These are phyloP conservation scores for Drosophila monieri DNA, from an alignment of 2,888 invertebrate species.

Conservation along the genomic window DNA sequence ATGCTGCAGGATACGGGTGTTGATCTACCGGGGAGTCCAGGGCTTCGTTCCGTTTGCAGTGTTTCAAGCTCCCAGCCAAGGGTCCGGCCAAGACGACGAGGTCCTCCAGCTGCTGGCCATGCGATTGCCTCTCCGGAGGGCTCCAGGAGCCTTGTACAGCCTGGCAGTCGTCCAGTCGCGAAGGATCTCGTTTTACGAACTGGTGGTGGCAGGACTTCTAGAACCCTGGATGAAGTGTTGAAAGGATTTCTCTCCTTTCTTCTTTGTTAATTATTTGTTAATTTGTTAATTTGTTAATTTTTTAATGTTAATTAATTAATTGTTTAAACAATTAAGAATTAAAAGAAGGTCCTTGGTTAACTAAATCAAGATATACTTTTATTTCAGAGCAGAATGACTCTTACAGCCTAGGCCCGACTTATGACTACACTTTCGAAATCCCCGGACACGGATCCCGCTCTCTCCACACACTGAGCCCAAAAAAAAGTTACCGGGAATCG, in stretches of 20 bases:
- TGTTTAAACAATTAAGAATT: not conserved
- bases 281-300: not conserved
- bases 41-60: conserved; percentile 81
- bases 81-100: not conserved
- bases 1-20: conserved; percentile 69
- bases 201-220: conserved; percentile 66
- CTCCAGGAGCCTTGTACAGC: conserved; percentile 53
- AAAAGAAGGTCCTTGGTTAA: too few relatives aligned
- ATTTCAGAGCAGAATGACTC: conserved; percentile 53
- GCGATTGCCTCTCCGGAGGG: conserved; percentile 35
- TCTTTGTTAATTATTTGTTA: not conserved
- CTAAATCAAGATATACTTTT: conserved; percentile 23
- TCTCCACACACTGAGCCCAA: not conserved
- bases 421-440: conserved; percentile 50
- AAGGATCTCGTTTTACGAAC: conserved; percentile 73
- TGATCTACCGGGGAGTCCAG: conserved; percentile 81
- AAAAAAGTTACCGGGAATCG: not conserved
- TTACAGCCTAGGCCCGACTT: conserved; percentile 67
- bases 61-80: conserved; percentile 41
- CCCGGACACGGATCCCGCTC: conserved; percentile 10
- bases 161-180: conserved; percentile 60
- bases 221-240: conserved; percentile 59
- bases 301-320: not conserved
- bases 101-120: conserved; percentile 63
- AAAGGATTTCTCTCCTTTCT: not conserved